Base-by-base conservation (phyloP, 2,888 invertebrate species). In the Deilephila porcellus region DNA sequence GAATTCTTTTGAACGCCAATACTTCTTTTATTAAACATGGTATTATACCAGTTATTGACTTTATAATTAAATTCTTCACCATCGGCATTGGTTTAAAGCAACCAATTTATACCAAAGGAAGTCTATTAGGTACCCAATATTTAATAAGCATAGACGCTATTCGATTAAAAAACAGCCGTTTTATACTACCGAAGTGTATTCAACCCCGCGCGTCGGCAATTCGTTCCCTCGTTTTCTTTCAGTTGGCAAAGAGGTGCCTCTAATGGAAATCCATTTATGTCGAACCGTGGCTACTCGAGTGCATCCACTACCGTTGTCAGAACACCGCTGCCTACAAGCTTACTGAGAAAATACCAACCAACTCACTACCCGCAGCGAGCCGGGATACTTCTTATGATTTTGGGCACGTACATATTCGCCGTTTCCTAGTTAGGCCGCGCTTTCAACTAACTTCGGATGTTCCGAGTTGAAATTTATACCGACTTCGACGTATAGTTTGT, bases 211-310 rank as follows among this genome's bases (percentile, higher is more conserved):
- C 67, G 25, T 52, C 14, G 67, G 67, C 52, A 52, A 29, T 80
- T 76, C 79, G 77, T 62, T 67, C 73, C 76, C 72, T 74, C 75
- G 79, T 80, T 81, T 85, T 85, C 83, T 83, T 84, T 82, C 80
- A 79, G 78, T 81, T 75, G 74, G 79, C 79, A 77, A 78, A 73
- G 76, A 79, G 79, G 82, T 81, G 84, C 82, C 82, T 83, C 85
- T 86, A 88, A 90, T 90, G 86, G 87, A 86, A 90, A 87, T 86
- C 87, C 86, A 90, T 90, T 90, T 90, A 87, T 86, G 81, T 80
- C 79, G 81, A 83, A 83, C 82, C 81, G 81, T 76, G 79, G 82
- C 81, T 79, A 78, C 81, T 79, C 78, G 76, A 78, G 78, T 82
- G 79, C 81, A 78, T 79, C 76, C 75, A 77, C 80, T 80, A 81